These are phyloP conservation scores for Mythimna ferrago DNA, from an alignment of 2,888 invertebrate species.

Conservation along the genomic window DNA sequence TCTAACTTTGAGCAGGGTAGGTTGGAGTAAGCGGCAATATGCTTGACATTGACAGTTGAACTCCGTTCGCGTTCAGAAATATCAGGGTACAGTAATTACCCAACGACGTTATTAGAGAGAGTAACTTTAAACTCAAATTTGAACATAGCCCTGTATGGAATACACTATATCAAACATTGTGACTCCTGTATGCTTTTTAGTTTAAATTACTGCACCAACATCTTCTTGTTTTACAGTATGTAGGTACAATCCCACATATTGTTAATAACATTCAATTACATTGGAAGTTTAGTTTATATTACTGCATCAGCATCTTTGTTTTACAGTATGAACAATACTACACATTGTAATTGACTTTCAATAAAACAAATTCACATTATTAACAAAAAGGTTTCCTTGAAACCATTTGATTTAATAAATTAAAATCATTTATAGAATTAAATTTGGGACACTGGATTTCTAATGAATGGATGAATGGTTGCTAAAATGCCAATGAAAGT, in stretches of 20 bases:
- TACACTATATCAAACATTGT: neutral
- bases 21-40: no score
- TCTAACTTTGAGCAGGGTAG: no score
- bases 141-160: neutral
- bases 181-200: neutral
- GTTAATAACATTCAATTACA: no score
- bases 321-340: constrained; percentile 1
- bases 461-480: neutral
- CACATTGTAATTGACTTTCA: neutral
- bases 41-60: no score
- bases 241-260: neutral
- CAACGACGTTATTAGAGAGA: no score
- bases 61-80: no score
- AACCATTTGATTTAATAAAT: neutral
- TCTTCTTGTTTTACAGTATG: neutral
- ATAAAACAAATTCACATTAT: neutral
- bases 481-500: neutral
- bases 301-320: neutral
- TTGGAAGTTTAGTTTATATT: neutral
- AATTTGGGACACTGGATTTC: neutral
- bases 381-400: neutral
- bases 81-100: no score
- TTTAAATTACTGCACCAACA: neutral
- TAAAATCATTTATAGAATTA: neutral
- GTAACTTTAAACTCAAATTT: no score